Evolutionary conservation across 2,888 invertebrate genomes (phyloP), one percentile per base, ranked within the genome.

Genomic region (Ichneumoninae sp.): DNA sequence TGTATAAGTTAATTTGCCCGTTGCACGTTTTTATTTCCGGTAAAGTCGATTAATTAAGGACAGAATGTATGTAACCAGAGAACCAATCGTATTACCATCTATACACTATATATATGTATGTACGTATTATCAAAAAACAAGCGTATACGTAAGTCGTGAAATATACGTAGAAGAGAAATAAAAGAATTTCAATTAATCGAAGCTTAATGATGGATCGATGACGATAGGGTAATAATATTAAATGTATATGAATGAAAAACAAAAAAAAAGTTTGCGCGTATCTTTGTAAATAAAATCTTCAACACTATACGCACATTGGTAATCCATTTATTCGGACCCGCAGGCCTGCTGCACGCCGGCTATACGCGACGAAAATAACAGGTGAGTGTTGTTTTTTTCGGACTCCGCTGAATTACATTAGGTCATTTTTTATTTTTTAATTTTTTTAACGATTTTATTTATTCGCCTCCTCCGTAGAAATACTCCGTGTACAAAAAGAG

Each of bases 401-500:
- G 74, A 83, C 33, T 79, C 78, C 22, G 57, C n/a, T 47, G 22
- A 44, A 65, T 57, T 33, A 70, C 44, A 65, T 71, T 75, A 19
- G 36, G 26, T 47, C 13, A n/a, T 44, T 47, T 13, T 76, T 52
- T 52, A 2, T 36, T 70, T 5, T 0, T 30, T 30, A 2, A 30
- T 70, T 60, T 44, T 52, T 33, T 4, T 81, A 70, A 50, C 36
- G 71, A 66, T 81, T 73, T 77, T 52, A 52, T 84, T 88, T 81
- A 83, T 87, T 81, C 73, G 76, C 81, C 85, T 69, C 82, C 82
- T 79, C 78, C 83, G 84, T 88, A 85, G 78, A 86, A 87, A 87
- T 85, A 83, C 74, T 81, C 85, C 75, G 85, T 84, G 80, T 87
- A 87, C 81, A 88, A 40, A 88, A 88, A 87, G 80, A 85, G 88